phyloP scores from a whole-genome alignment of 2,113 vertebrate species.

The Ailurus styani region DNA sequence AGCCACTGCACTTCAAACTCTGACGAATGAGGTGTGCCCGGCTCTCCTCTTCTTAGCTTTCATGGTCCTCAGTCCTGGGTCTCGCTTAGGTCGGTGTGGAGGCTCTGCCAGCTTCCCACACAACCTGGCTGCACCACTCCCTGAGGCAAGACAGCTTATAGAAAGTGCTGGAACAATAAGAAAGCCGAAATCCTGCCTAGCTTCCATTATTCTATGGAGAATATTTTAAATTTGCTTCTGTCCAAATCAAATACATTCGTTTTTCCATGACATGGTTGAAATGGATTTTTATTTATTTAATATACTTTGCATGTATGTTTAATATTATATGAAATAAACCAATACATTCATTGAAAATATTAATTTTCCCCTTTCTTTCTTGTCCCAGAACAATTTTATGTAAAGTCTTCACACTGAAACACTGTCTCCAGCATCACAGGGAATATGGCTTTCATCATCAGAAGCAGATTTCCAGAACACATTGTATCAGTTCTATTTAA shows the following conservation, averaged over 20 bases:
- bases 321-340: no score
- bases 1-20: background rate
- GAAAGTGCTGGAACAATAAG: background rate
- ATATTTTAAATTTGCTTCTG: background rate
- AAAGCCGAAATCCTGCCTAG: fast-evolving
- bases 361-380: background rate
- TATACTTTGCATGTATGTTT: background rate
- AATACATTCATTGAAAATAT: background rate
- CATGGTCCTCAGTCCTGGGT: fast-evolving
- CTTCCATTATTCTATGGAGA: background rate
- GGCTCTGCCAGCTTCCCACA: background rate
- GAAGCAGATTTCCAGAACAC: background rate
- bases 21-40: fast-evolving
- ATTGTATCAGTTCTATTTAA: background rate
- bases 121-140: fast-evolving
- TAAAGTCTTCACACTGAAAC: background rate
- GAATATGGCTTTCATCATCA: no score
- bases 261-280: background rate
- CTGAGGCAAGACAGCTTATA: background rate
- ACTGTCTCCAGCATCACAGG: background rate
- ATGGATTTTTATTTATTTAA: background rate
- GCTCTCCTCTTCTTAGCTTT: no score
- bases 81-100: fast-evolving
- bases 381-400: background rate
- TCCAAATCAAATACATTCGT: background rate